Evolutionary conservation across 1,140 invertebrate genomes (phyloP).

Genomic region (Thereuonema tuberculata): DNA sequence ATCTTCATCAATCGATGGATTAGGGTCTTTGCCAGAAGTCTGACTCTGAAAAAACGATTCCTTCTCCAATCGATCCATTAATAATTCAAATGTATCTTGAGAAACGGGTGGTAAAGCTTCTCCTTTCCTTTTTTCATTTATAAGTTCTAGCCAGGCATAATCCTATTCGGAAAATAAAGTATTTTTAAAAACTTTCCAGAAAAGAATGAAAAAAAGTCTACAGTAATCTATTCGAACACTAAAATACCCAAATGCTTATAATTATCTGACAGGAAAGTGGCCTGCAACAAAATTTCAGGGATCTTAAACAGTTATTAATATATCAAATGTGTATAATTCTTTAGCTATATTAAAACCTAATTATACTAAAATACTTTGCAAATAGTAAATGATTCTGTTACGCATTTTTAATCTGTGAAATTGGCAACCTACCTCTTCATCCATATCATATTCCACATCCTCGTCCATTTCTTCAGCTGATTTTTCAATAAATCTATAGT

Average conservation of each 20-base stretch:
- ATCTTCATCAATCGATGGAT: conserved; percentile 79
- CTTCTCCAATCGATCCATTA: conserved; percentile 95
- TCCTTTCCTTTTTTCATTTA: conserved; percentile 63
- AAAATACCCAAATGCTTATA: too few species aligned
- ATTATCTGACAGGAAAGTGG: too few species aligned
- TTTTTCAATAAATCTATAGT: conserved; percentile 82
- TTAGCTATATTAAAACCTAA: too few species aligned
- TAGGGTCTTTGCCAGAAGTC: conserved; percentile 32
- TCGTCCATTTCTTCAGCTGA: conserved; percentile 86
- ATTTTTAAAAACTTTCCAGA: conserved; percentile 14
- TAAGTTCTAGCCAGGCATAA: conserved; percentile 74
- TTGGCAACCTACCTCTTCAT: conserved; percentile 70
- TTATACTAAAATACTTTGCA: too few species aligned
- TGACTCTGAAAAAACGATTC: conserved; percentile 90
- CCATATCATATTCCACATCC: conserved; percentile 91
- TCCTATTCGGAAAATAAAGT: too few species aligned
- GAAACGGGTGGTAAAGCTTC: conserved; percentile 52
- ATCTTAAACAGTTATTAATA: too few species aligned
- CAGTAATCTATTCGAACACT: background rate
- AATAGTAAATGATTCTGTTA: too few species aligned
- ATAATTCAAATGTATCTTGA: conserved; percentile 74
- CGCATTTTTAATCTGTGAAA: too few species aligned
- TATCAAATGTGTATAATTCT: too few species aligned
- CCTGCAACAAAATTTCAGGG: too few species aligned
- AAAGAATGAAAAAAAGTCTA: background rate